Evolutionary conservation across 2,113 vertebrate species (phyloP).

Genomic region (Danionella cerebrum): DNA sequence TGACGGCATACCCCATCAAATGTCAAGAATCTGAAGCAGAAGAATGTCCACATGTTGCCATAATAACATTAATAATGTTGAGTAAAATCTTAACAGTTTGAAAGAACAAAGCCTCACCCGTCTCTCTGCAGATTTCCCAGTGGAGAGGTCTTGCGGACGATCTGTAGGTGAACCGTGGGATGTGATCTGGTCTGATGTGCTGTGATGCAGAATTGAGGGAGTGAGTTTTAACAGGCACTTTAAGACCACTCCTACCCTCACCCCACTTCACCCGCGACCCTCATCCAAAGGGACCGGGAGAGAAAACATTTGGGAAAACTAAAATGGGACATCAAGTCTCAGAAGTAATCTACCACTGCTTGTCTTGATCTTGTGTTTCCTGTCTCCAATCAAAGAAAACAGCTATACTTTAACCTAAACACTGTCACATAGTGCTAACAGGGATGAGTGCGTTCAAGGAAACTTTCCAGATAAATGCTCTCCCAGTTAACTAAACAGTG

Average conservation of each 20-base stretch:
- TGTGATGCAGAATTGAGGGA: not conserved
- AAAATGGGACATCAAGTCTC: not conserved
- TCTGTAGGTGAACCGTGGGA: not conserved
- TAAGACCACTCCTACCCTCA: conserved; percentile 28
- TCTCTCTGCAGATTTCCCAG: not conserved
- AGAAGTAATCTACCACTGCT: not conserved
- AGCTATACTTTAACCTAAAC: not conserved
- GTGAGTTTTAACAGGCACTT: conserved; percentile 17
- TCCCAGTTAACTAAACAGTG: not conserved
- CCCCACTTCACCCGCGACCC: conserved; percentile 18
- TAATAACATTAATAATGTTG: too few species aligned
- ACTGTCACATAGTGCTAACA: not conserved
- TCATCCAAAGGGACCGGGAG: conserved; percentile 1
- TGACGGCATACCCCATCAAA: too few species aligned
- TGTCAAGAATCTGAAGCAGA: too few species aligned
- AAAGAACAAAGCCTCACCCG: conserved; percentile 10
- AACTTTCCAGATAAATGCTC: not conserved
- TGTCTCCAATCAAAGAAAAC: not conserved
- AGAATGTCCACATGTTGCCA: too few species aligned
- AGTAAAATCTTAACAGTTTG: not conserved
- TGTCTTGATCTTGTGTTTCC: not conserved
- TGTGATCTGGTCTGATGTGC: conserved; percentile 9
- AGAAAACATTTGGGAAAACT: not conserved
- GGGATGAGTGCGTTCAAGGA: not conserved
- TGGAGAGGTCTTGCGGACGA: not conserved